Percentiles rank a stretch among this genome's conserved stretches.
phyloP scores from a whole-genome alignment of 2,888 invertebrate genomes.

The Agrochola litura region DNA sequence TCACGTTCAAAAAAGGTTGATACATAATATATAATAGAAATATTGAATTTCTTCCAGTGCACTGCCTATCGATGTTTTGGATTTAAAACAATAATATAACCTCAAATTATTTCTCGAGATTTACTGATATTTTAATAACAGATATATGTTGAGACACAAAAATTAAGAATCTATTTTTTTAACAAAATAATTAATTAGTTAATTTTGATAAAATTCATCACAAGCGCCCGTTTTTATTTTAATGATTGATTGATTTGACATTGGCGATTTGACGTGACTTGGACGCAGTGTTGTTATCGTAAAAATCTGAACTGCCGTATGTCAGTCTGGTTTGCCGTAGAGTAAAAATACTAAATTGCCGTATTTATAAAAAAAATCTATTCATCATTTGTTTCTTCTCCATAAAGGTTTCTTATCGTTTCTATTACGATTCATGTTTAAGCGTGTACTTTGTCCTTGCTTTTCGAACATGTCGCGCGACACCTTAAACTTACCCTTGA shows the following conservation, averaged over 20 bases:
- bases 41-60: background rate
- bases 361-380: no score
- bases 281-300: no score
- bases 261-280: constrained; percentile 3
- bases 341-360: no score
- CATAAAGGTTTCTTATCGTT: no score
- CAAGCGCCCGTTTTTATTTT: constrained; percentile 7
- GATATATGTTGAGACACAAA: background rate
- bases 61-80: constrained; percentile 8
- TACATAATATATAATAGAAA: background rate
- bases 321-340: no score
- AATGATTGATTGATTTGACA: constrained; percentile 22
- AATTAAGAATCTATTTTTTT: background rate
- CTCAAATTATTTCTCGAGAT: constrained; percentile 18
- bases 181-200: background rate
- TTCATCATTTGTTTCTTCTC: no score
- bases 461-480: no score
- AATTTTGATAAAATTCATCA: background rate
- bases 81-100: constrained; percentile 61
- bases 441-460: no score
- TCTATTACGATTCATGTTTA: no score
- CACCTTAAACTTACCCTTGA: no score
- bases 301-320: no score
- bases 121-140: background rate
- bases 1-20: background rate